Percentiles rank a stretch among this genome's conserved stretches.
Conservation (phyloP, 2,888 invertebrate species). For the Barypeithes pellucidus region DNA sequence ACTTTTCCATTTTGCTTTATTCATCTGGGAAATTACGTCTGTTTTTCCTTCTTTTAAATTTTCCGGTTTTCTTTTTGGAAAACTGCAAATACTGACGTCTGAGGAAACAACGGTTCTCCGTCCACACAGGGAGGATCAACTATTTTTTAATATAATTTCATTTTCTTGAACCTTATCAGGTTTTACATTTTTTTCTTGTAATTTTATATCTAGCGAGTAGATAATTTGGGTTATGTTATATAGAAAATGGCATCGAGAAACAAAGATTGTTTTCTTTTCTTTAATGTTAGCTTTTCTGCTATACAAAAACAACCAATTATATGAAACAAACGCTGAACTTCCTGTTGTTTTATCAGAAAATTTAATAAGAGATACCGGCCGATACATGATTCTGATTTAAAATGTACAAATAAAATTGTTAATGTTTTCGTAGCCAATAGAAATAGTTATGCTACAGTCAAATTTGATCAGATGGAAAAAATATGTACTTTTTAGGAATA, state of each 20-base stretch:
- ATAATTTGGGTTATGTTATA: background rate
- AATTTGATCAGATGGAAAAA: too few species aligned
- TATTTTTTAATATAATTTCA: conserved; percentile 38
- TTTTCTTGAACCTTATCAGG: conserved; percentile 36
- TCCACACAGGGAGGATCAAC: conserved; percentile 42
- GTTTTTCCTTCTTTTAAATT: conserved; percentile 46
- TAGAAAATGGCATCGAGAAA: background rate
- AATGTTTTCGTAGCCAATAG: too few species aligned
- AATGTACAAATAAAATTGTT: too few species aligned
- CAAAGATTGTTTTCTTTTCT: background rate
- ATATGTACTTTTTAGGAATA: too few species aligned
- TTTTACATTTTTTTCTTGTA: conserved; percentile 29
- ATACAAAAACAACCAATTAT: conserved; percentile 1
- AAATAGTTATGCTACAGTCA: too few species aligned
- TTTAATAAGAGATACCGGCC: too few species aligned
- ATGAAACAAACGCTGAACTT: background rate
- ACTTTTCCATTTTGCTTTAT: conserved; percentile 38
- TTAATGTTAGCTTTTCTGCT: background rate
- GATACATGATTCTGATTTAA: too few species aligned
- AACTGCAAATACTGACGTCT: conserved; percentile 43
- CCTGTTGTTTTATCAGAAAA: background rate
- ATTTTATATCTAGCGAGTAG: background rate
- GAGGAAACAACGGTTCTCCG: conserved; percentile 39
- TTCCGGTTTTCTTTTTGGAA: conserved; percentile 43
- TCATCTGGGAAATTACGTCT: conserved; percentile 48